phyloP scores from a whole-genome alignment of 2,113 vertebrate genomes.

The Marmota flaviventris region DNA sequence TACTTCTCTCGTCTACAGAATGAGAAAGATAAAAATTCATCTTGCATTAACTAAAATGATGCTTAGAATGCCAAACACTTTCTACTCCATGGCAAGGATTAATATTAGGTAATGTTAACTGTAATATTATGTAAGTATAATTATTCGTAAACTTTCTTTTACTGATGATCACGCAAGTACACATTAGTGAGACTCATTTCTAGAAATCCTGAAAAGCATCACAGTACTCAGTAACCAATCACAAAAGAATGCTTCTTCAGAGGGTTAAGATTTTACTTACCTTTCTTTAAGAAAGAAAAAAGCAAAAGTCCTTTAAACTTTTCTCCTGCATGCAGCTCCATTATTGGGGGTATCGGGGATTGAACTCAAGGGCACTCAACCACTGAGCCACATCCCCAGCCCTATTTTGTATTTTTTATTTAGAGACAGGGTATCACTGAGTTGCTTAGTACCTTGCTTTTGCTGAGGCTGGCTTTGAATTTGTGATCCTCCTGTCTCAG shows the following conservation, averaged over 20 bases:
- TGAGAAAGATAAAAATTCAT: background rate
- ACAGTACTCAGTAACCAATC: background rate
- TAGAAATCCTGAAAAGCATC: conserved; percentile 13
- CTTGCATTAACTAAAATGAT: background rate
- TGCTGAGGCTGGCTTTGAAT: too few relatives aligned
- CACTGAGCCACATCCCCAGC: too few relatives aligned
- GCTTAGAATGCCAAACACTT: background rate
- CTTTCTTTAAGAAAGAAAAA: background rate
- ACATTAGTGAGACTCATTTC: conserved; percentile 4
- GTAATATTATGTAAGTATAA: background rate
- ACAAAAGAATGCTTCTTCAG: background rate
- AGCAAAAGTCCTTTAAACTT: background rate
- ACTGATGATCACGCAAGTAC: background rate
- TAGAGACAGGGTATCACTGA: too few relatives aligned
- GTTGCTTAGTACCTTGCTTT: too few relatives aligned
- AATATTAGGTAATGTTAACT: background rate
- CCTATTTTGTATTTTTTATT: too few relatives aligned
- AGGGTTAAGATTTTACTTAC: background rate
- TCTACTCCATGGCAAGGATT: background rate
- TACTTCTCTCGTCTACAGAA: background rate
- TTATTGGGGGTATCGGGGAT: background rate
- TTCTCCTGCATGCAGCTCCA: background rate
- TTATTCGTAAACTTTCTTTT: conserved; percentile 8
- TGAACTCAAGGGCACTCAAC: too few relatives aligned
- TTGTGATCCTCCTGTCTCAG: too few relatives aligned